Base-by-base conservation (phyloP, 92 coral and sea anemone species). In the Metridium senile region DNA sequence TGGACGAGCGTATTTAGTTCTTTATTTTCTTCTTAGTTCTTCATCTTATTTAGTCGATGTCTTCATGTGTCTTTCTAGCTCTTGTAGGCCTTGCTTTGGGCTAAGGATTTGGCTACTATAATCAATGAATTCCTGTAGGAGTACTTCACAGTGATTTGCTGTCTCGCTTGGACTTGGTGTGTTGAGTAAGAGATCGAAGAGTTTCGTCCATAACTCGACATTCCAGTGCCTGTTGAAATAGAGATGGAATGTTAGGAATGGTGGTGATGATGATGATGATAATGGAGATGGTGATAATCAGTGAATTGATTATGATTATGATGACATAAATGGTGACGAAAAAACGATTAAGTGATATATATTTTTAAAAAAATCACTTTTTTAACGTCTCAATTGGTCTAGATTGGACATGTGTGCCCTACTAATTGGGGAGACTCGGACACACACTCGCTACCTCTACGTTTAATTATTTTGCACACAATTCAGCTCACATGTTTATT, bases 121-220 rank as follows among this genome's bases (percentile, higher is more conserved):
- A 26, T 78, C 73, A 56, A 81, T 87, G 75, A 94, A 92, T 39
- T 75, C 97, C 18, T 72, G 75, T 26, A 91, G 84, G 23, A 94
- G 70, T 29, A 74, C 88, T n/a, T 84, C 93, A 18, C 80, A 67
- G 29, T 92, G 72, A 13, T 97, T 86, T 1, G 95, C 90, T 64
- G 77, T 83, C 67, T 92, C 82, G 17, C 46, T 63, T 47, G 88
- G 83, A 69, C 83, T 85, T 22, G 91, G 89, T 9, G 77, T 69
- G 76, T 94, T 94, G 0, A 94, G 85, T 31, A 94, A 80, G 25
- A 81, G 53, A 71, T 87, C 95, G 66, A 94, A 94, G 58, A 94
- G 77, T 56, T 79, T 82, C 21, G 34, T 78, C 98, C 98, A 94
- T 19, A 94, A 79, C 17, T 43, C 62, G 58, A 58, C 33, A 34